These are phyloP conservation scores for Hestina assimilis DNA, from an alignment of 1,140 invertebrate species.

Conservation along the genomic window DNA sequence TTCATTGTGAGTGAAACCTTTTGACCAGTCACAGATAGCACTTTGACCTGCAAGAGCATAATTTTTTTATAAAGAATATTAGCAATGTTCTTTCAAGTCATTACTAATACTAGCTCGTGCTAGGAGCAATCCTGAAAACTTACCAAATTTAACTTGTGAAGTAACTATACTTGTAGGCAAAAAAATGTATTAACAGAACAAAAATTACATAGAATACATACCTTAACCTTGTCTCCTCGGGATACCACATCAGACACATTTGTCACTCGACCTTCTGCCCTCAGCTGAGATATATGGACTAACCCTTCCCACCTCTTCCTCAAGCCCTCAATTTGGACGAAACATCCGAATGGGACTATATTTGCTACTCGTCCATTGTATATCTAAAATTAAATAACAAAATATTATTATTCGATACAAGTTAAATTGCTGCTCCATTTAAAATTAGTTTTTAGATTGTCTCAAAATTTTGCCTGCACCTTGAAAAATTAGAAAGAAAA, in stretches of 20 bases:
- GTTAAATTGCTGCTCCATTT: too few species aligned
- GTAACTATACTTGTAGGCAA: too few species aligned
- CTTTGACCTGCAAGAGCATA: slow-evolving; percentile 85
- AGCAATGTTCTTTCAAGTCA: too few species aligned
- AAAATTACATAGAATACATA: slow-evolving; percentile 61
- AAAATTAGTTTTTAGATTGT: too few species aligned
- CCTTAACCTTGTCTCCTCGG: slow-evolving; percentile 94
- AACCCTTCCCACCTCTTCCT: slow-evolving; percentile 94
- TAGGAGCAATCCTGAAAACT: too few species aligned
- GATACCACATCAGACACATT: slow-evolving; percentile 96
- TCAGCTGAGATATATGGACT: slow-evolving; percentile 97
- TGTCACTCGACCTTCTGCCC: slow-evolving; percentile 95
- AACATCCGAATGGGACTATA: slow-evolving; percentile 98
- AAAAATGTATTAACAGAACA: too few species aligned
- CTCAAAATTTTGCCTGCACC: too few species aligned
- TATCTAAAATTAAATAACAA: slow-evolving; percentile 80
- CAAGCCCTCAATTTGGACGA: slow-evolving; percentile 96
- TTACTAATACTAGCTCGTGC: too few species aligned
- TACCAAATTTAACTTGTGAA: slow-evolving; percentile 21
- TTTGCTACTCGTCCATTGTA: slow-evolving; percentile 97
- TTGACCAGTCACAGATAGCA: slow-evolving; percentile 92
- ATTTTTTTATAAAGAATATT: slow-evolving; percentile 1
- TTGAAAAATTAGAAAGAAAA: too few species aligned
- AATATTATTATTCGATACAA: slow-evolving; percentile 10
- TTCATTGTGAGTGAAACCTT: slow-evolving; percentile 99